A percentile compares a stretch with the other conserved stretches of the same genome.
Evolutionary conservation across 2,113 vertebrate species (phyloP).

Genomic region (Rousettus leschenaultii): DNA sequence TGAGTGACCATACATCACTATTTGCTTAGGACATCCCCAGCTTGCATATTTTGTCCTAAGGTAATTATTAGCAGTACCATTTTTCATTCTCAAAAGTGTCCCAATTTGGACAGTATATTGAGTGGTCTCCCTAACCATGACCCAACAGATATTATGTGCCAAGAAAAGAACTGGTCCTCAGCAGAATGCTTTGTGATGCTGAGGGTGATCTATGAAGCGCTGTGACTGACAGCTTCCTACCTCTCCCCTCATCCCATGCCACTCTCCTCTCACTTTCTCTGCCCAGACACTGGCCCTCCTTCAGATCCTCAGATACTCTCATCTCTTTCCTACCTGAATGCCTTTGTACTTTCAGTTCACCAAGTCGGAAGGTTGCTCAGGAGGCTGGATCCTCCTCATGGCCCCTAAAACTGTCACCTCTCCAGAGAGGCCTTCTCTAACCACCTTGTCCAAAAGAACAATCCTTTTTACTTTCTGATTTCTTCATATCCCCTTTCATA

Average conservation of each 20-base stretch:
- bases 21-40: background rate
- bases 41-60: background rate
- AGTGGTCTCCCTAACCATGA: background rate
- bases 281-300: background rate
- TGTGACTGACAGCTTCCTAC: background rate
- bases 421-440: background rate
- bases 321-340: background rate
- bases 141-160: background rate
- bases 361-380: background rate
- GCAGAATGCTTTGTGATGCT: background rate
- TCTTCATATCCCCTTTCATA: background rate
- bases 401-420: background rate
- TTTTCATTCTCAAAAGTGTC: background rate
- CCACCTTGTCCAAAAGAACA: background rate
- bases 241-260: background rate
- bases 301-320: background rate
- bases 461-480: background rate
- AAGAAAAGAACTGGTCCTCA: background rate
- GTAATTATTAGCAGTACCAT: background rate
- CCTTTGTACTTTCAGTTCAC: background rate
- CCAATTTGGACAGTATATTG: background rate
- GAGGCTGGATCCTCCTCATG: background rate
- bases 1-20: background rate
- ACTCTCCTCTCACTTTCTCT: background rate
- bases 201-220: background rate